Evolutionary conservation across 2,888 invertebrate species (phyloP), one percentile per base, ranked within the genome.

Genomic region (Lochmaea capreae): DNA sequence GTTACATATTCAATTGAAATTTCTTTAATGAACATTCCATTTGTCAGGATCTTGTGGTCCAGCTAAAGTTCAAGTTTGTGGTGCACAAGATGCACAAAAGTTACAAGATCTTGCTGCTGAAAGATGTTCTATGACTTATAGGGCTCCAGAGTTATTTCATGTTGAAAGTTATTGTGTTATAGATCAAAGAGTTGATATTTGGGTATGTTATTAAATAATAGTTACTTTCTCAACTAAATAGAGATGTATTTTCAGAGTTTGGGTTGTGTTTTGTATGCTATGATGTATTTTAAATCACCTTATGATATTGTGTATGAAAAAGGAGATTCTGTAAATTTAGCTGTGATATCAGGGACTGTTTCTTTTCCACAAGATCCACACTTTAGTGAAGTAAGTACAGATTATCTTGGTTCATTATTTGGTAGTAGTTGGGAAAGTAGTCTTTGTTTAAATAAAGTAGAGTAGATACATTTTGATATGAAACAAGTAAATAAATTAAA

Each of bases 121-220:
- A 87, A 89, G 93, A 75, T 95, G 95, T 85, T 94, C 95, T 33
- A 96, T 97, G 93, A 92, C 95, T 3, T 97, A 95, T 84, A 88
- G 95, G 80, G 95, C 96, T 1, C 97, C 97, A 0, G 97, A 97
- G 86, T 87, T 97, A 66, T 97, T 97, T 84, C 93, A 93, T 80
- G 95, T 96, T 11, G 94, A 95, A 86, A 92, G 93, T 74, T 93
- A 94, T 82, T 92, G 93, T 81, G 91, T 92, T 81, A 91, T 97
- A 71, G 95, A 95, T 85, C 94, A 96, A 86, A 88, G 94, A 78
- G 94, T 94, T 49, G 96, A 97, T 87, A 93, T 96, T 83, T 97
- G 96, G 96, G 94, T 94, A 87, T 46, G 43, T 54, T 10, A 18
- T 39, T 39, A 9, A 39, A 39, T 39, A 39, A 39, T 5, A 39